A percentile compares a stretch with the other conserved stretches of the same genome.
Evolutionary conservation across 2,113 vertebrate genomes (phyloP).

Genomic region (Serranochromis macrocephalus): DNA sequence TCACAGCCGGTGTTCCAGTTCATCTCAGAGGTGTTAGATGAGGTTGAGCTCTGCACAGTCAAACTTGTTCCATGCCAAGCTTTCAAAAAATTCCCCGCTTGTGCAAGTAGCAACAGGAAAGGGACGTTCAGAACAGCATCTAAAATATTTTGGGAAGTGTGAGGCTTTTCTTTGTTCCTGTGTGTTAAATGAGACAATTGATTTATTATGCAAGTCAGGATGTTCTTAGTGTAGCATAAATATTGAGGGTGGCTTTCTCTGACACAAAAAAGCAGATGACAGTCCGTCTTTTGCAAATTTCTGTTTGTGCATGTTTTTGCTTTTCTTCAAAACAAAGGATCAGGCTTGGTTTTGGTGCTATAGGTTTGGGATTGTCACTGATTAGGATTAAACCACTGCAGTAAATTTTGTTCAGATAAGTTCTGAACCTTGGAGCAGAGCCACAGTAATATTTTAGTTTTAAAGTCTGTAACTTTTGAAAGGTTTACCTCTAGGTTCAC

Average conservation of each 20-base stretch:
- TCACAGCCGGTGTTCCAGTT: neutral
- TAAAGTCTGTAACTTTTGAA: neutral
- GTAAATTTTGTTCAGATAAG: neutral
- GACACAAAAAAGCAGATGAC: neutral
- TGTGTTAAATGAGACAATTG: neutral
- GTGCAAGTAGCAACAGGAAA: neutral
- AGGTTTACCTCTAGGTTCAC: neutral
- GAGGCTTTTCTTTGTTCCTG: neutral
- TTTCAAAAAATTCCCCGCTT: fast-evolving
- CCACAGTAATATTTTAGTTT: neutral
- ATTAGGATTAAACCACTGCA: neutral
- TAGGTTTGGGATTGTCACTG: neutral
- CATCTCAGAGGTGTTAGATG: neutral
- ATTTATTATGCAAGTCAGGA: neutral
- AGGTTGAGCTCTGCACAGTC: neutral
- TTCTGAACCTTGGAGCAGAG: neutral
- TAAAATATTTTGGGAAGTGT: neutral
- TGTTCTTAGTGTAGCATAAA: neutral
- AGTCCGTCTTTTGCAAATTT: neutral
- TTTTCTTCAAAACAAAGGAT: neutral
- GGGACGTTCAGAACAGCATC: neutral
- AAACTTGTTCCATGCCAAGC: neutral
- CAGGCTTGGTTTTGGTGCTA: fast-evolving
- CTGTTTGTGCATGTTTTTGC: neutral
- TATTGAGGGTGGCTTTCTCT: neutral